A percentile compares a stretch with the other conserved stretches of the same genome.
Conservation (phyloP, 2,113 vertebrate species). For the Potamarius usumacintae region DNA sequence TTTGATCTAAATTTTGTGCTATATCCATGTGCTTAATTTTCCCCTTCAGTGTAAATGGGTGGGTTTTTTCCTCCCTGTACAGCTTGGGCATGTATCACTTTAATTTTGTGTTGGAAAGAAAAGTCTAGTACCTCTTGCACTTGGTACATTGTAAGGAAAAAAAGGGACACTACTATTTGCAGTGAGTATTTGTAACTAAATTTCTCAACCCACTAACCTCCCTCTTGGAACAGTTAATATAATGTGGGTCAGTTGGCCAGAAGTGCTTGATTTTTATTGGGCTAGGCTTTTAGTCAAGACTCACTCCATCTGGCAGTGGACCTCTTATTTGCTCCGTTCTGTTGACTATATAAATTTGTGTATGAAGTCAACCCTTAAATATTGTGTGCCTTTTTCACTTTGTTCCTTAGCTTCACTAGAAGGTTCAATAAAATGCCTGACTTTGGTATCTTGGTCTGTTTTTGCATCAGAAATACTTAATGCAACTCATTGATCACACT, state of each 20-base stretch:
- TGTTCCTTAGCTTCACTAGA: constrained; percentile 43
- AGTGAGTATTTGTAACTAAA: constrained; percentile 35
- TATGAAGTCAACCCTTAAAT: constrained; percentile 23
- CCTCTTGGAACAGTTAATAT: constrained; percentile 45
- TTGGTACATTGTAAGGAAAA: constrained; percentile 40
- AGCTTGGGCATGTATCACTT: neutral
- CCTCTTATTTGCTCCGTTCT: neutral
- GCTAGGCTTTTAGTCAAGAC: neutral
- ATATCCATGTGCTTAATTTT: neutral
- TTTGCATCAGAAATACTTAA: neutral
- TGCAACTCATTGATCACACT: too few species aligned
- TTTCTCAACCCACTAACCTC: neutral
- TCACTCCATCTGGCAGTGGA: neutral
- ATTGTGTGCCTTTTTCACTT: constrained; percentile 68
- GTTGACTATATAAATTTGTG: too few species aligned
- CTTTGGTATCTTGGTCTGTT: neutral
- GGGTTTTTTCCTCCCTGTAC: neutral
- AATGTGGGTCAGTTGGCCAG: neutral
- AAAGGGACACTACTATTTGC: constrained; percentile 60
- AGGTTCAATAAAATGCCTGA: constrained; percentile 71
- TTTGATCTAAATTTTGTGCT: constrained; percentile 1
- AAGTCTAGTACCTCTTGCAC: constrained; percentile 43
- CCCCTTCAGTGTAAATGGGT: constrained; percentile 30
- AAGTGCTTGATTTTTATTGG: constrained; percentile 10
- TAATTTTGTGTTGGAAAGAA: constrained; percentile 3